A percentile compares a stretch with the other conserved stretches of the same genome.
Evolutionary conservation across 2,888 invertebrate genomes (phyloP).

Genomic region (Stratiomys singularior): DNA sequence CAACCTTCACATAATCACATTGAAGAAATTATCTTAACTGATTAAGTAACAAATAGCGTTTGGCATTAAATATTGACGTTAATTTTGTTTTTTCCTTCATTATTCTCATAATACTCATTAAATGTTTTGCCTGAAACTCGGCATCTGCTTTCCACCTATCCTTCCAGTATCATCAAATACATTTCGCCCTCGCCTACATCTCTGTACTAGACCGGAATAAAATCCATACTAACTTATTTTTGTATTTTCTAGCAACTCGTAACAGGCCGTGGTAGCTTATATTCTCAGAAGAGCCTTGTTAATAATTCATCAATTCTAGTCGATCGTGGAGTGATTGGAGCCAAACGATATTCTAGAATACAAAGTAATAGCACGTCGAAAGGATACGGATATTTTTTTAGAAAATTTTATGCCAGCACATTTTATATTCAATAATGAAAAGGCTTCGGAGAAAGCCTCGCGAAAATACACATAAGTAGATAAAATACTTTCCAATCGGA

Average conservation of each 20-base stretch:
- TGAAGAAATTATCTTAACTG: too few species aligned
- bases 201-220: background rate
- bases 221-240: background rate
- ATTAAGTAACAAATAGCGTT: too few species aligned
- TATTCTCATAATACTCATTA: too few species aligned
- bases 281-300: slow-evolving; percentile 1
- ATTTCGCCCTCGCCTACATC: background rate
- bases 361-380: background rate
- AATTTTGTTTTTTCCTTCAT: too few species aligned
- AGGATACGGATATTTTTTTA: too few species aligned
- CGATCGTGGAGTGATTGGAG: background rate
- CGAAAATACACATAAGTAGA: too few species aligned
- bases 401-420: too few species aligned
- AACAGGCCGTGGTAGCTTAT: slow-evolving; percentile 19
- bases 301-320: slow-evolving; percentile 35
- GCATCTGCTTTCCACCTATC: background rate
- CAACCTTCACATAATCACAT: too few species aligned
- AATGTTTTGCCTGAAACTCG: background rate
- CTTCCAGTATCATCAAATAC: background rate
- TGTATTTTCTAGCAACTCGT: background rate
- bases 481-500: too few species aligned
- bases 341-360: background rate
- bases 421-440: too few species aligned
- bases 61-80: too few species aligned
- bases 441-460: too few species aligned